Evolutionary conservation across 2,888 invertebrate genomes (phyloP).

Genomic region (Disparrhopalites patrizii): DNA sequence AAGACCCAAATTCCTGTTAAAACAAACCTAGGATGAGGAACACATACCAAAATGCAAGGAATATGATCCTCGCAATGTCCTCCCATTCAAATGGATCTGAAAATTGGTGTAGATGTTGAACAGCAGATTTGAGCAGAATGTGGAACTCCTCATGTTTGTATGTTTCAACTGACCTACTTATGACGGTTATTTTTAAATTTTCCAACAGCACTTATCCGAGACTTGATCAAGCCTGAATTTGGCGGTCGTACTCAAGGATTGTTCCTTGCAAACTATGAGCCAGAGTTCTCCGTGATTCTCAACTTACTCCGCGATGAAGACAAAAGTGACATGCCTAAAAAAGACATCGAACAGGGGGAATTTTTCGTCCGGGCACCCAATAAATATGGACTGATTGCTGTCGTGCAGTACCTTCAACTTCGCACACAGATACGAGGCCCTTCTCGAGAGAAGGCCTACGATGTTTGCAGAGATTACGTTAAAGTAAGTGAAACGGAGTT

Average conservation of each 20-base stretch:
- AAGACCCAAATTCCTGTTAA: too few species aligned
- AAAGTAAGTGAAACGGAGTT: slow-evolving; percentile 7
- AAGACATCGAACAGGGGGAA: slow-evolving; percentile 8
- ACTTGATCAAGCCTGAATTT: slow-evolving; percentile 2
- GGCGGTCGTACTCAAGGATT: slow-evolving; percentile 12
- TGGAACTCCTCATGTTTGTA: too few species aligned
- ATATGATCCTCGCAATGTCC: too few species aligned
- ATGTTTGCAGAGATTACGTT: slow-evolving; percentile 29
- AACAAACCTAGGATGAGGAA: too few species aligned
- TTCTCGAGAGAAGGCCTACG: neutral
- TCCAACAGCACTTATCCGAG: slow-evolving; percentile 12
- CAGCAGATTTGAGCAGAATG: too few species aligned
- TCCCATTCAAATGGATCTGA: too few species aligned
- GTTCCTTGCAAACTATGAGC: slow-evolving; percentile 1
- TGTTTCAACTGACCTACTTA: neutral
- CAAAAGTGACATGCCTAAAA: neutral
- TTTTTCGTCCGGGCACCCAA: slow-evolving; percentile 37
- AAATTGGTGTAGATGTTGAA: too few species aligned
- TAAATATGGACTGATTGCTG: slow-evolving; percentile 45
- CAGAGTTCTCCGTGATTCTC: slow-evolving; percentile 13
- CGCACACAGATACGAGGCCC: slow-evolving; percentile 27
- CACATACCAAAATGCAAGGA: too few species aligned
- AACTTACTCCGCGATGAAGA: slow-evolving; percentile 2
- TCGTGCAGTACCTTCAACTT: slow-evolving; percentile 43
- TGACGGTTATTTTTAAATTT: neutral